A percentile compares a stretch with the other conserved stretches of the same genome.
phyloP scores from a whole-genome alignment of 2,888 invertebrate species.

The Glyphotaelius pellucidus region DNA sequence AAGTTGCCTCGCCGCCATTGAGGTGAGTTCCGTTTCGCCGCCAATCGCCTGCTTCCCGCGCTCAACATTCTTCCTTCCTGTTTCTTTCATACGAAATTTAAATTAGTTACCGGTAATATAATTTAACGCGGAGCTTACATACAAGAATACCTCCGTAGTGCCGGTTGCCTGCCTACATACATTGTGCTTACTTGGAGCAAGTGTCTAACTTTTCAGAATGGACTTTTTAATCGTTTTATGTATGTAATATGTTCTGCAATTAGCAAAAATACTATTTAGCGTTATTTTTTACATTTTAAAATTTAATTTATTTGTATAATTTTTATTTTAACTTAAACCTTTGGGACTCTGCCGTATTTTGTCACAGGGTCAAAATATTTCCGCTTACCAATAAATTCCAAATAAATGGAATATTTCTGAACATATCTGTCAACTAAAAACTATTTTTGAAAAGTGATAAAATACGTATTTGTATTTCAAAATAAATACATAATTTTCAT shows the following conservation, averaged over 20 bases:
- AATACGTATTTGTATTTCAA: too few species aligned
- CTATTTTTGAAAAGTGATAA: too few species aligned
- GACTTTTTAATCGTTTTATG: background rate
- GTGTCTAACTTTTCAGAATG: background rate
- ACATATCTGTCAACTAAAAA: too few species aligned
- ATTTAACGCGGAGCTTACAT: slow-evolving; percentile 56
- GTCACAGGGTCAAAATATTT: too few species aligned
- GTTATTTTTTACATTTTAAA: too few species aligned
- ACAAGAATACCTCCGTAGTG: slow-evolving; percentile 14
- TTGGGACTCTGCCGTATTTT: too few species aligned
- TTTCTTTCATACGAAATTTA: slow-evolving; percentile 66
- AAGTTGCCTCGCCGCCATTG: background rate
- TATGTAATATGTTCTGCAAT: background rate
- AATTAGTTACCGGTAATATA: slow-evolving; percentile 66
- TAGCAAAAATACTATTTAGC: background rate
- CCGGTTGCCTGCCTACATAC: slow-evolving; percentile 32
- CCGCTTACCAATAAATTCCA: too few species aligned
- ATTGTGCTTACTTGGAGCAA: background rate
- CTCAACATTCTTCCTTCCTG: slow-evolving; percentile 61
- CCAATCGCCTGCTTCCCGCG: slow-evolving; percentile 42
- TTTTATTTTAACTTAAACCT: too few species aligned
- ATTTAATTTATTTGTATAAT: too few species aligned
- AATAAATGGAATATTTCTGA: too few species aligned
- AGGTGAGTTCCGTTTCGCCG: slow-evolving; percentile 21
- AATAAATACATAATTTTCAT: too few species aligned